Conservation (phyloP, 2,113 vertebrate genomes). For the Ia io region DNA sequence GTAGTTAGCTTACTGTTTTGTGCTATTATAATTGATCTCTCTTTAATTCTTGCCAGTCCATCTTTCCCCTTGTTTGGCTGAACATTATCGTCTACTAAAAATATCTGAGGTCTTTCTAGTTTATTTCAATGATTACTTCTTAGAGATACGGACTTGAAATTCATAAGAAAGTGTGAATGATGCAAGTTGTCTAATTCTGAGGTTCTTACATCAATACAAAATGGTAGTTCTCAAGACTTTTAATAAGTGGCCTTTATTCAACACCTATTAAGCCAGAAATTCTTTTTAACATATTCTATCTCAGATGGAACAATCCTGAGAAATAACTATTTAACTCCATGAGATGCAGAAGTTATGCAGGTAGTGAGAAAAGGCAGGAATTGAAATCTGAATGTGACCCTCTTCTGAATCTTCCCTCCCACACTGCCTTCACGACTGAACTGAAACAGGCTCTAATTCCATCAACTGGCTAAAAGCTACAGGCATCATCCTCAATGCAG, state of each 20-base stretch:
- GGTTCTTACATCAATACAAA: not conserved
- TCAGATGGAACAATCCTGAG: not conserved
- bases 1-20: not conserved
- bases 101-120: conserved; percentile 1
- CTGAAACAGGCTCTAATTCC: not conserved
- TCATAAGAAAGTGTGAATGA: not conserved
- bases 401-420: not conserved
- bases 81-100: conserved; percentile 18
- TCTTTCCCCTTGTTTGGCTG: not conserved
- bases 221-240: not conserved
- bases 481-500: not conserved
- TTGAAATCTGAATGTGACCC: not conserved
- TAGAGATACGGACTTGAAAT: not conserved
- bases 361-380: not conserved
- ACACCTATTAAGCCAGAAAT: not conserved
- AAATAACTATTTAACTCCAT: not conserved
- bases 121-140: conserved; percentile 11
- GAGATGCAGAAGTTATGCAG: not conserved
- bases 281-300: not conserved
- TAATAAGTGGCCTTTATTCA: not conserved
- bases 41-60: not conserved
- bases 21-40: not conserved
- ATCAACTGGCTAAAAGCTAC: not conserved
- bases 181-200: not conserved
- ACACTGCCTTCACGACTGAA: not conserved